These are phyloP conservation scores for Aegithalos caudatus DNA, from an alignment of 2,113 vertebrate species.

Conservation along the genomic window DNA sequence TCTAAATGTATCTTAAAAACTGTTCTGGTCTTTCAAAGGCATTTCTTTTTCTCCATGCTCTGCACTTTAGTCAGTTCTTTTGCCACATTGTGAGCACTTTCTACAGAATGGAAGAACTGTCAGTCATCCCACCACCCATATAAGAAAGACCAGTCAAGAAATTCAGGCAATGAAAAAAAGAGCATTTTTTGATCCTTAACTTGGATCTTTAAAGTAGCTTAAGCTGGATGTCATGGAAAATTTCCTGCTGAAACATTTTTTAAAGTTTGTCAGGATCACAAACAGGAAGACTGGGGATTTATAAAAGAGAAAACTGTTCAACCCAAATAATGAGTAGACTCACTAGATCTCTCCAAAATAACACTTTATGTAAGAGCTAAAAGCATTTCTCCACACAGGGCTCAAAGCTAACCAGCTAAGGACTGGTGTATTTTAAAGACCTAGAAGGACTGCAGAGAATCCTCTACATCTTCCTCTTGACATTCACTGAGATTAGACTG, in stretches of 20 bases:
- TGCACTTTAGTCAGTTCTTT: not conserved
- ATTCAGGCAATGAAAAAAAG: not conserved
- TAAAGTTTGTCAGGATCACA: not conserved
- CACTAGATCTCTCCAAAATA: not conserved
- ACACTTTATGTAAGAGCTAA: not conserved
- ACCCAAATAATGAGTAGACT: not conserved
- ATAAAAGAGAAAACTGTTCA: not conserved
- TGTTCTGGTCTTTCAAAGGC: not conserved
- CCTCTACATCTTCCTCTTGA: not conserved
- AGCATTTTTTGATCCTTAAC: not conserved
- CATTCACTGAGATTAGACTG: conserved; percentile 56
- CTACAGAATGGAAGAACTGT: not conserved
- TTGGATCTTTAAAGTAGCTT: not conserved
- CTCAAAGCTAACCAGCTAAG: not conserved
- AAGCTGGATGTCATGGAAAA: not conserved
- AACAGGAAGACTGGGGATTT: not conserved
- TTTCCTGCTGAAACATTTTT: not conserved
- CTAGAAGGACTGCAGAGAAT: not conserved
- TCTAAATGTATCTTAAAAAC: not conserved
- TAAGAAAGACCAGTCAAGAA: not conserved
- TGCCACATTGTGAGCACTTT: not conserved
- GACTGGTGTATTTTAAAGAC: not conserved
- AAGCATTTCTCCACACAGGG: not conserved
- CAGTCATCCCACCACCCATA: not conserved
- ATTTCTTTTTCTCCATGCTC: not conserved